A percentile compares a stretch with the other conserved stretches of the same genome.
These are phyloP conservation scores for Elegia similella DNA, from an alignment of 2,888 invertebrate species.

Conservation along the genomic window DNA sequence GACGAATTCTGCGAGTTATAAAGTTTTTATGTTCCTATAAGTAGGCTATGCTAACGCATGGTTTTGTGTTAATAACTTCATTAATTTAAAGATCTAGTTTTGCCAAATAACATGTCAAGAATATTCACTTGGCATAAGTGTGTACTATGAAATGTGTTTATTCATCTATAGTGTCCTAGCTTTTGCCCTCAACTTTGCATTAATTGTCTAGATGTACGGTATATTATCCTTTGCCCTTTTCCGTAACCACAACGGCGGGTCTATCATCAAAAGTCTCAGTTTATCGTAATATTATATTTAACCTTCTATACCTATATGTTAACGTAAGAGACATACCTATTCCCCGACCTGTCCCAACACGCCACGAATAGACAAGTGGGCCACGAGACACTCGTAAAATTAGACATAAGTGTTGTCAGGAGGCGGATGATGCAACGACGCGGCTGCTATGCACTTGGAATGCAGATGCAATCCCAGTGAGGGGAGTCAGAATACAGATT, in stretches of 20 bases:
- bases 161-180: too few relatives aligned
- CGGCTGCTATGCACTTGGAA: neutral
- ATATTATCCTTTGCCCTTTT: too few relatives aligned
- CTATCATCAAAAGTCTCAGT: too few relatives aligned
- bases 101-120: neutral
- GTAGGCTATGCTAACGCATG: neutral
- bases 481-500: too few relatives aligned
- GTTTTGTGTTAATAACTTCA: neutral
- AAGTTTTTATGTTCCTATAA: neutral
- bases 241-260: too few relatives aligned
- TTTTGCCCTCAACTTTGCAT: too few relatives aligned
- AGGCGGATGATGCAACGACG: neutral
- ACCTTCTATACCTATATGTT: too few relatives aligned
- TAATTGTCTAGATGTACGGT: too few relatives aligned
- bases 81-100: neutral
- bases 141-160: too few relatives aligned
- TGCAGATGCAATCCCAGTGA: neutral
- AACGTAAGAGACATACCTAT: neutral
- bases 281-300: too few relatives aligned
- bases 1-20: neutral
- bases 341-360: neutral
- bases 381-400: neutral
- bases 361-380: neutral
- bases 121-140: too few relatives aligned
- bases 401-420: neutral